A percentile compares a stretch with the other conserved stretches of the same genome.
These are phyloP conservation scores for Anseranas semipalmata DNA, from an alignment of 2,113 vertebrate species.

Conservation along the genomic window DNA sequence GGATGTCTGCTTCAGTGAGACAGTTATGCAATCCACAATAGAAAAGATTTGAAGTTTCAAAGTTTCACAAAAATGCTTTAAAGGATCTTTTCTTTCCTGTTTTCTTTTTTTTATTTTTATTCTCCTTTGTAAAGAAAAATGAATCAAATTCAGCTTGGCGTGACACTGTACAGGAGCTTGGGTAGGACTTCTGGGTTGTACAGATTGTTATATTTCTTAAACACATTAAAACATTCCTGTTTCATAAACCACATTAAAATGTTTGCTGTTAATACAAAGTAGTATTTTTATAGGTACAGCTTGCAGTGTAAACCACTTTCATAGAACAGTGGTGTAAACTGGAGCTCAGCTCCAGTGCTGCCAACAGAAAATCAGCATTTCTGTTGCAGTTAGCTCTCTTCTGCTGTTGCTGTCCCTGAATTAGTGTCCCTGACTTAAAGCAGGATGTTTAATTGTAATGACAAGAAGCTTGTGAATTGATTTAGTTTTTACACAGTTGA, in stretches of 20 bases:
- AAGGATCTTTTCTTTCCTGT: background rate
- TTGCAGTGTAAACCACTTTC: background rate
- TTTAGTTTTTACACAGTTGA: constrained; percentile 37
- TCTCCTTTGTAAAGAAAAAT: background rate
- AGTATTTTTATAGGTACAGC: background rate
- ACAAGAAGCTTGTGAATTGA: constrained; percentile 20
- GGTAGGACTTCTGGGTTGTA: background rate
- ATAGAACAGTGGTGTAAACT: background rate
- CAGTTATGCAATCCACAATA: background rate
- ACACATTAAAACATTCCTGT: background rate
- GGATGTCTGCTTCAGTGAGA: constrained; percentile 53
- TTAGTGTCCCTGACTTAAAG: background rate
- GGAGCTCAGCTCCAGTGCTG: background rate
- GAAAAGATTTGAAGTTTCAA: background rate
- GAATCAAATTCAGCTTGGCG: background rate
- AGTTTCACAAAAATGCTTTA: background rate
- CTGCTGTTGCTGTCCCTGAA: background rate
- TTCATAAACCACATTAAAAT: background rate
- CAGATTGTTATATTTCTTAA: background rate
- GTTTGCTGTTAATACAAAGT: background rate
- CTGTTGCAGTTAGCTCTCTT: background rate
- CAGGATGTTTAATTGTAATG: constrained; percentile 8
- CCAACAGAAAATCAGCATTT: background rate
- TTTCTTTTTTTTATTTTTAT: background rate
- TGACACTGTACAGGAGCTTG: background rate